Evolutionary conservation across 2,888 invertebrate species (phyloP), one percentile per base, ranked within the genome.

Genomic region (Polyommatus icarus): DNA sequence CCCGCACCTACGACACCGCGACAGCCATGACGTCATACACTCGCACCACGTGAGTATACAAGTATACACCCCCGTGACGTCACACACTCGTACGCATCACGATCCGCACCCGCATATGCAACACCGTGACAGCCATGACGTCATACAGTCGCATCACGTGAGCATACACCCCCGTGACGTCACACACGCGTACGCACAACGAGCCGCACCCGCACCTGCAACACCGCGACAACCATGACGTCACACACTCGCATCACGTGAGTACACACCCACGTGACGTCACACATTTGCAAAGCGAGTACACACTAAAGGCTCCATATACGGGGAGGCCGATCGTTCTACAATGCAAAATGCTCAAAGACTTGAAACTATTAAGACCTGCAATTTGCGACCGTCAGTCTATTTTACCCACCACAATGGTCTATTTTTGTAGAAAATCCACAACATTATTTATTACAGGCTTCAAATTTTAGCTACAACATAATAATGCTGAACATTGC

Each of bases 11-110:
- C 91, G 93, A 0, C 93, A 92, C 80, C 84, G 93, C 40, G 93
- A 93, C 85, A 93, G 93, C 83, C 94, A 93, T 81, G 93, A 93
- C 82, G 89, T 89, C 10, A 89, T 94, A 80, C 94, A 94, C 76
- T 89, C 93, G 29, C 94, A 94, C 82, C 93, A 93, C 81, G 93
- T 93, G 77, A 90, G 93, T 88, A 32, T 54, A 3, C 7, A 8
- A 10, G 6, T 57, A 15, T n/a, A 2, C 15, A 24, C 54, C 57
- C 76, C 10, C 40, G 8, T 59, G 57, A 8, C 36, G 40, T 57
- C 29, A 29, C 7, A 61, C 61, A 12, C 20, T 8, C 20, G 59
- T n/a, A 82, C 87, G 3, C 93, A 93, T 86, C 93, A 93, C 86
- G 94, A 93, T 83, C 90, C 92, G 0, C 93, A 92, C 84, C 88